Evolutionary conservation across 2,888 invertebrate species (phyloP).

Genomic region (Hetaerina titia): DNA sequence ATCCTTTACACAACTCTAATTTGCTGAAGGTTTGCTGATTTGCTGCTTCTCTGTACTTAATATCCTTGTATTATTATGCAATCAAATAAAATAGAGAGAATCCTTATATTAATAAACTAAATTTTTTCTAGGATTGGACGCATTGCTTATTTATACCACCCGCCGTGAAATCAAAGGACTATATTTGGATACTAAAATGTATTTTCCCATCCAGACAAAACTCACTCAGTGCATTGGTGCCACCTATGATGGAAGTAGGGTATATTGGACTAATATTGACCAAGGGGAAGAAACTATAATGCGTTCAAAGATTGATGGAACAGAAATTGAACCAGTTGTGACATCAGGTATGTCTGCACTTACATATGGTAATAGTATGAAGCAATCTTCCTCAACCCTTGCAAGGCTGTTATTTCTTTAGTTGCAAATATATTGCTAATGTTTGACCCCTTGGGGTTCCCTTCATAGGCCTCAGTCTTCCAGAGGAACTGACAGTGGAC

Average conservation of each 20-base stretch:
- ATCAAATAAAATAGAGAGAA: too few relatives aligned
- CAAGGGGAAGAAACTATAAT: constrained; percentile 86
- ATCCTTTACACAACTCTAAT: too few relatives aligned
- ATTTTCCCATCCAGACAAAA: constrained; percentile 77
- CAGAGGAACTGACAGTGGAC: constrained; percentile 88
- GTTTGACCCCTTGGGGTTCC: neutral
- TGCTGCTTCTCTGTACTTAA: too few relatives aligned
- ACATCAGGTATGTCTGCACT: constrained; percentile 74
- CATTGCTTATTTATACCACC: constrained; percentile 84
- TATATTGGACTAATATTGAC: constrained; percentile 89
- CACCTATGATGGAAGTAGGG: constrained; percentile 83
- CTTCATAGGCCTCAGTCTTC: constrained; percentile 83
- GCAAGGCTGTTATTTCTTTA: too few relatives aligned
- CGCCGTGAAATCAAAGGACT: constrained; percentile 75
- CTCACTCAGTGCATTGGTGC: constrained; percentile 84
- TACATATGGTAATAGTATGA: too few relatives aligned
- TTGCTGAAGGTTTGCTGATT: too few relatives aligned
- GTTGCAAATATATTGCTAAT: neutral
- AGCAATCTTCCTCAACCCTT: too few relatives aligned
- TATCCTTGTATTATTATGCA: too few relatives aligned
- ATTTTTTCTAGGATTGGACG: constrained; percentile 80
- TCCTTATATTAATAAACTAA: neutral
- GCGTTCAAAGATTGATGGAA: constrained; percentile 82
- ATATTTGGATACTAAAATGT: constrained; percentile 33
- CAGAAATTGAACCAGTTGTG: constrained; percentile 80